Evolutionary conservation across 2,113 vertebrate genomes (phyloP), one percentile per base, ranked within the genome.

Genomic region (Ia io): DNA sequence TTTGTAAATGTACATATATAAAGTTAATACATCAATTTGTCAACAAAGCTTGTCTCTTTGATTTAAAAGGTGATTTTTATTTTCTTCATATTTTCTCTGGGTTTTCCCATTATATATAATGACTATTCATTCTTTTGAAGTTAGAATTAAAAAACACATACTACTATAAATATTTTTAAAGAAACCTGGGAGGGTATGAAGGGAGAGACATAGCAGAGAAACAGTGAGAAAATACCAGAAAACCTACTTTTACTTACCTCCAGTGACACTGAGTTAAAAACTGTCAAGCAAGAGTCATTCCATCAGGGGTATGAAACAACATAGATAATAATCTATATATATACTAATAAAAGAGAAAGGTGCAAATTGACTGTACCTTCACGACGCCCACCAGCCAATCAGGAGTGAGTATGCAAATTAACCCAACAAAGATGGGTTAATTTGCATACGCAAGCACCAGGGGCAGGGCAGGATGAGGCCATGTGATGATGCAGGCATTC

Each of bases 11-110:
- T 78, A 6, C 14, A 79, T 76, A 70, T 71, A 79, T 78, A 84
- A 93, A 93, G 40, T 71, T 61, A 96, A 70, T 87, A 56, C 23
- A 67, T 37, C 32, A 78, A 76, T 18, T 67, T 89, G 37, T 86
- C 83, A 89, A 78, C 47, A 90, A 88, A 94, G 76, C 28, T 71
- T 88, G 85, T 85, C 83, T 91, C 73, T 67, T 51, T 96, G 65
- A 90, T 84, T 87, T 90, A 84, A 84, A 93, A 91, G 42, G 49
- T 37, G 77, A 30, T 53, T 90, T 90, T 92, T 90, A 88, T 91
- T 93, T 90, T 95, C 53, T 94, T 94, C 63, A 73, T 88, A 88
- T 90, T 80, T 90, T 56, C 13, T 84, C 28, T 76, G 4, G 49
- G 59, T 88, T 91, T 84, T 67, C 32, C n/a, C n/a, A 51, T 37